Conservation (phyloP, 1,140 invertebrate species). For the Palaemon carinicauda region DNA sequence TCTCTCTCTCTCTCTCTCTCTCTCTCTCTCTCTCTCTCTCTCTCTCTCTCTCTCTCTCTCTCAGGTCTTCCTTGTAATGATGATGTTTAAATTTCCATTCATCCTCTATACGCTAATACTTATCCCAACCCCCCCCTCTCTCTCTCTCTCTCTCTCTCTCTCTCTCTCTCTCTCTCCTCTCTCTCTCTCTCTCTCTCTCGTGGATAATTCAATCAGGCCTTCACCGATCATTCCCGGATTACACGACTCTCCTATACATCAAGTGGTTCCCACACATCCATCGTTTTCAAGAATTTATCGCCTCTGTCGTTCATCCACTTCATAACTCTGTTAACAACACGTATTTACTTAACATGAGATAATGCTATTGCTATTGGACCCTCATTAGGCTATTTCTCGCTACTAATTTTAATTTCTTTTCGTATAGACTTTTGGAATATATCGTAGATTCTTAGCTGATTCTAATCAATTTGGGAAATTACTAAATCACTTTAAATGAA, state of each 20-base stretch:
- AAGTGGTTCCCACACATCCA: neutral
- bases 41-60: neutral
- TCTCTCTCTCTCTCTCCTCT: neutral
- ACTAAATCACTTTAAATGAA: no score
- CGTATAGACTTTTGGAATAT: no score
- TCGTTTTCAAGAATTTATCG: neutral
- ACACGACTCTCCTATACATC: neutral
- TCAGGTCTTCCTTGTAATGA: no score
- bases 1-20: neutral
- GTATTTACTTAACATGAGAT: no score
- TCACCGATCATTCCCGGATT: neutral
- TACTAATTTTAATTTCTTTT: no score
- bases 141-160: neutral
- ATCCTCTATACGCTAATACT: neutral
- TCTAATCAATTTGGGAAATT: no score
- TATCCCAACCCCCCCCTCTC: no score
- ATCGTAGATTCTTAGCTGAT: no score
- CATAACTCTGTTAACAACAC: no score
- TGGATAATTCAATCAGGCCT: neutral
- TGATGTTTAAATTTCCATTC: neutral
- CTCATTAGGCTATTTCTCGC: no score
- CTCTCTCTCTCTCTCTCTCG: neutral
- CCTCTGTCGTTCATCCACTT: no score
- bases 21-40: neutral
- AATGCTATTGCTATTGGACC: no score